phyloP scores from a whole-genome alignment of 2,797 vertebrate genomes.

The Leptoclinus maculatus region DNA sequence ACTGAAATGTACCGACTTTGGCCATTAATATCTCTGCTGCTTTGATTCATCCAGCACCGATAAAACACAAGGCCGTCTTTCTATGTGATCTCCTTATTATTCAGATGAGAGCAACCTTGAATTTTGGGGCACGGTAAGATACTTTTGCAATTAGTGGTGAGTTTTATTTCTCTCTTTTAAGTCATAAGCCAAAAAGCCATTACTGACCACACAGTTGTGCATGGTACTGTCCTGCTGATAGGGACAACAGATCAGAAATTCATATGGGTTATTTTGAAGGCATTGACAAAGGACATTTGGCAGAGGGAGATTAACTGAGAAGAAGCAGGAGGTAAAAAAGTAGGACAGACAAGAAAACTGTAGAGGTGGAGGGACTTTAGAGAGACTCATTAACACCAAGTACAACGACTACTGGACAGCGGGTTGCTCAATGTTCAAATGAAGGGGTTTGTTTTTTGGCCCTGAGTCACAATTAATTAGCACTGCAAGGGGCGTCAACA shows the following conservation, averaged over 20 bases:
- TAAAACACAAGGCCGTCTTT: neutral
- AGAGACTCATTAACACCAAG: slow-evolving; percentile 69
- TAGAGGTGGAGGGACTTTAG: slow-evolving; percentile 45
- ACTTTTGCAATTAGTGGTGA: slow-evolving; percentile 7
- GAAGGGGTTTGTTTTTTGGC: slow-evolving; percentile 62
- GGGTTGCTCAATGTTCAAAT: slow-evolving; percentile 59
- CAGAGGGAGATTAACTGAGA: slow-evolving; percentile 25
- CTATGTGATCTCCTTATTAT: slow-evolving; percentile 18
- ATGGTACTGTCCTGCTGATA: slow-evolving; percentile 26
- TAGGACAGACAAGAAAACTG: slow-evolving; percentile 41
- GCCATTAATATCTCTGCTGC: slow-evolving; percentile 18
- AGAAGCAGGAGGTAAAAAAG: slow-evolving; percentile 24
- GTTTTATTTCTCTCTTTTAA: slow-evolving; percentile 19
- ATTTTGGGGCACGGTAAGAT: slow-evolving; percentile 5
- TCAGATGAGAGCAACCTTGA: slow-evolving; percentile 27
- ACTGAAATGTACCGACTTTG: slow-evolving; percentile 17
- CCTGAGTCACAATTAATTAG: slow-evolving; percentile 72
- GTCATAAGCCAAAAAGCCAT: slow-evolving; percentile 26
- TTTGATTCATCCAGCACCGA: slow-evolving; percentile 25
- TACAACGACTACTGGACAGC: slow-evolving; percentile 55
- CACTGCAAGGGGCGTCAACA: slow-evolving; percentile 48
- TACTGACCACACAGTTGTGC: slow-evolving; percentile 7
- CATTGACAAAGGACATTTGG: slow-evolving; percentile 23
- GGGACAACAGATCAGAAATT: slow-evolving; percentile 26
- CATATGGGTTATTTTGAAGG: slow-evolving; percentile 38